These are phyloP conservation scores for Selene dorsalis DNA, from an alignment of 2,797 vertebrate species.

Conservation along the genomic window DNA sequence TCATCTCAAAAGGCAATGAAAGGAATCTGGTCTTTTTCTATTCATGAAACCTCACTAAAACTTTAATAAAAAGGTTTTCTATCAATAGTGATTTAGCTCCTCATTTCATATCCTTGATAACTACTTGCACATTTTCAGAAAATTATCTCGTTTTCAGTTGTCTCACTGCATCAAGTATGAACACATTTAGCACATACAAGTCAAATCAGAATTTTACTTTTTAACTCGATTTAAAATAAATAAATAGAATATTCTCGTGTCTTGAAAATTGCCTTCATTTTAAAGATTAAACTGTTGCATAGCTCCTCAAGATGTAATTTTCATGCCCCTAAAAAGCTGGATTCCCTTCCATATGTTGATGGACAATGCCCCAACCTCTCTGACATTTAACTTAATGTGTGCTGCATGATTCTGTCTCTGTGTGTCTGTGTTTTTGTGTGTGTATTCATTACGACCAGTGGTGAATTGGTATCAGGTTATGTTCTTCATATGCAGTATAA, in stretches of 20 bases:
- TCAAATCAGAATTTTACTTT: background rate
- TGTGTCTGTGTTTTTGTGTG: constrained; percentile 23
- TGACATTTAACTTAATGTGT: constrained; percentile 57
- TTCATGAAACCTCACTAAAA: constrained; percentile 31
- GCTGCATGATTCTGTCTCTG: constrained; percentile 56
- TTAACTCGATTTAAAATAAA: background rate
- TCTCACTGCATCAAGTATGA: background rate
- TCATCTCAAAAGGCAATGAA: constrained; percentile 58
- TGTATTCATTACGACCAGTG: constrained; percentile 27
- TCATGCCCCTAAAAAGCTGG: constrained; percentile 16
- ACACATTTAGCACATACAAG: background rate
- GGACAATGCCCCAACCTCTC: constrained; percentile 70
- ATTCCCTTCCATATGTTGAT: constrained; percentile 68
- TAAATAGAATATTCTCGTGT: background rate
- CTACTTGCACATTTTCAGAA: constrained; percentile 17
- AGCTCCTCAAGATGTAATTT: constrained; percentile 21
- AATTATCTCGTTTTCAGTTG: constrained; percentile 11
- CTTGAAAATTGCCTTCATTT: background rate
- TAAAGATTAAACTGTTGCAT: constrained; percentile 10
- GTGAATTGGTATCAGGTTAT: constrained; percentile 25
- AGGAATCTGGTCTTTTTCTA: constrained; percentile 59
- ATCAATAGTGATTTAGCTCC: constrained; percentile 15
- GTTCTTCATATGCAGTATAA: background rate
- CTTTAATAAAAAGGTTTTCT: background rate
- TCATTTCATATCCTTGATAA: constrained; percentile 10